Percentiles rank a stretch among this genome's conserved stretches.
Evolutionary conservation across 2,888 invertebrate genomes (phyloP).

Genomic region (Mactromeris polynyma): DNA sequence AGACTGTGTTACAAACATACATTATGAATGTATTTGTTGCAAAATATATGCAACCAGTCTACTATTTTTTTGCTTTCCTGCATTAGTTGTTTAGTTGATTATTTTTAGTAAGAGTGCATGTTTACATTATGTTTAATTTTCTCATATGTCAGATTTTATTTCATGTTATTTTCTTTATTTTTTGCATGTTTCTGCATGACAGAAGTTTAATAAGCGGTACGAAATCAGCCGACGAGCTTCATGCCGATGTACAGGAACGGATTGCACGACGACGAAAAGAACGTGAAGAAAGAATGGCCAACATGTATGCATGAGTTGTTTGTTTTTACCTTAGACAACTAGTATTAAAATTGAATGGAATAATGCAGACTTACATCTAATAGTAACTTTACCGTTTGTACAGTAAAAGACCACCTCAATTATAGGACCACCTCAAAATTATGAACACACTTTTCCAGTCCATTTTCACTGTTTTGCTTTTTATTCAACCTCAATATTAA

Average conservation of each 20-base stretch:
- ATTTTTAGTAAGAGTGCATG: background rate
- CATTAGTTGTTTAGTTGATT: background rate
- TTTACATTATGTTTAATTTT: background rate
- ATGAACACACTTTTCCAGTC: too few species aligned
- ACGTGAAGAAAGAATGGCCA: slow-evolving; percentile 67
- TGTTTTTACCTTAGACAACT: background rate
- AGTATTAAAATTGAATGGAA: too few species aligned
- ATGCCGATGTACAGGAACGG: slow-evolving; percentile 68
- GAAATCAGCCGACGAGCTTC: slow-evolving; percentile 61
- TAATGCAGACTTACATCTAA: too few species aligned
- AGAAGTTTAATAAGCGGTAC: slow-evolving; percentile 48
- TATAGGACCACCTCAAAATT: too few species aligned
- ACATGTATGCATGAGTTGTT: slow-evolving; percentile 70
- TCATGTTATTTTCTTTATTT: slow-evolving; percentile 10
- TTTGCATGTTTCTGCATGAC: slow-evolving; percentile 58
- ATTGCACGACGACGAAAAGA: slow-evolving; percentile 65
- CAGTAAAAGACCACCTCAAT: too few species aligned
- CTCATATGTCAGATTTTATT: background rate
- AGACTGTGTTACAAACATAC: background rate
- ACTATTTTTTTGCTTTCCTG: background rate
- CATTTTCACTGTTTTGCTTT: too few species aligned
- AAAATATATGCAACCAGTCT: background rate
- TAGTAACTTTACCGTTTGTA: too few species aligned
- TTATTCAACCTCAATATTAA: too few species aligned
- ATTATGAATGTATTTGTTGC: background rate